A percentile compares a stretch with the other conserved stretches of the same genome.
phyloP scores from a whole-genome alignment of 1,140 invertebrate genomes.

The Drosophila pruinosa region DNA sequence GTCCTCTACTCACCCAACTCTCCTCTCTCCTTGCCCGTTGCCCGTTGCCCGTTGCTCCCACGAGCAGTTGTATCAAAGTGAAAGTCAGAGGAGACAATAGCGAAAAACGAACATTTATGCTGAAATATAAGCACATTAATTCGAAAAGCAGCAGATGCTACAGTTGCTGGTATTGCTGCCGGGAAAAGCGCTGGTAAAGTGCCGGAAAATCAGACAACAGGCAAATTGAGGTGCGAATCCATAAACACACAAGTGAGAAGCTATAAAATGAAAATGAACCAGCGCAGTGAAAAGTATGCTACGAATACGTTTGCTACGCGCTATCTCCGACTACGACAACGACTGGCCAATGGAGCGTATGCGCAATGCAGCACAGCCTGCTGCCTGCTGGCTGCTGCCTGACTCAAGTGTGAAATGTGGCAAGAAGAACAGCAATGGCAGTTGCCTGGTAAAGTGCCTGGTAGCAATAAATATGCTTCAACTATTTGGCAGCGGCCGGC shows the following conservation, averaged over 20 bases:
- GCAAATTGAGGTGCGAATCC: constrained; percentile 80
- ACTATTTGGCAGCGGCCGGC: constrained; percentile 71
- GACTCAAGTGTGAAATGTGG: constrained; percentile 50
- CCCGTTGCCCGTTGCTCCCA: neutral
- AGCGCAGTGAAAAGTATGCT: constrained; percentile 38
- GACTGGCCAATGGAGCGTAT: constrained; percentile 61
- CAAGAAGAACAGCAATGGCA: constrained; percentile 45
- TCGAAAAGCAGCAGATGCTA: constrained; percentile 18
- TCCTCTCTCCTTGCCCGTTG: too few species aligned
- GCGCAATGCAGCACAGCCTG: constrained; percentile 64
- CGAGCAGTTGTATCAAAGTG: constrained; percentile 47
- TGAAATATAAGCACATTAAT: constrained; percentile 82
- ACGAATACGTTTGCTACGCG: constrained; percentile 25
- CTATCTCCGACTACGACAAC: constrained; percentile 5
- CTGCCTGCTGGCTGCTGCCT: neutral
- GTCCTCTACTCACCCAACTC: constrained; percentile 44
- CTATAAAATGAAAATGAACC: constrained; percentile 66
- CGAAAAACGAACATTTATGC: constrained; percentile 63
- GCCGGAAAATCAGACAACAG: constrained; percentile 70
- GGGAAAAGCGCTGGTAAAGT: neutral
- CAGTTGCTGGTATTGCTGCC: neutral
- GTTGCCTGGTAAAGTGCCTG: constrained; percentile 8
- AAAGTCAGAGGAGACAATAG: constrained; percentile 52
- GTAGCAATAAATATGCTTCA: constrained; percentile 80
- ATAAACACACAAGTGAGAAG: constrained; percentile 80